Evolutionary conservation across 2,888 invertebrate species (phyloP).

Genomic region (Antheraea yamamai): DNA sequence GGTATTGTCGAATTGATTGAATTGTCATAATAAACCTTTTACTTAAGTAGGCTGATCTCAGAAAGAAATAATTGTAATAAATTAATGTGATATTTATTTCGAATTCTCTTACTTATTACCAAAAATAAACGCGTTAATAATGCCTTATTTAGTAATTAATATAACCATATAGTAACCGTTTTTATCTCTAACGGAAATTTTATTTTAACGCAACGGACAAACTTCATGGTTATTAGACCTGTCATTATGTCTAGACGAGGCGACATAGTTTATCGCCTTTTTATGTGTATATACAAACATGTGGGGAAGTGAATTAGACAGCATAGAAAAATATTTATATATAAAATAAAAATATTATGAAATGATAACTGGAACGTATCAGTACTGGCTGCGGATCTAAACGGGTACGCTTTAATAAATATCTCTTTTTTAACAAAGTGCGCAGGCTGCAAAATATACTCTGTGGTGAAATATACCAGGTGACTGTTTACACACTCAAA

Average conservation of each 20-base stretch:
- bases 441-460: too few species aligned
- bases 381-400: too few species aligned
- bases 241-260: constrained; percentile 37
- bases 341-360: too few species aligned
- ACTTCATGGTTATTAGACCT: constrained; percentile 55
- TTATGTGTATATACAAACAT: constrained; percentile 10
- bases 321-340: neutral
- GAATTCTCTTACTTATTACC: neutral
- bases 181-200: constrained; percentile 26
- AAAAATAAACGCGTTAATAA: neutral
- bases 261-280: constrained; percentile 16
- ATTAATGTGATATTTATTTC: neutral
- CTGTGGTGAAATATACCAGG: too few species aligned
- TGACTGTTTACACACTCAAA: too few species aligned
- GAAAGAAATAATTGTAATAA: neutral
- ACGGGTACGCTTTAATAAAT: too few species aligned
- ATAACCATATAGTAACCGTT: constrained; percentile 19
- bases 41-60: neutral
- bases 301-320: neutral
- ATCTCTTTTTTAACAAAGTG: too few species aligned
- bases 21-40: neutral
- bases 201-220: constrained; percentile 30
- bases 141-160: constrained; percentile 1
- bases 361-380: too few species aligned
- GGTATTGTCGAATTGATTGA: neutral